Evolutionary conservation across 2,113 vertebrate genomes (phyloP), one percentile per base, ranked within the genome.

Genomic region (Grallaria varia): DNA sequence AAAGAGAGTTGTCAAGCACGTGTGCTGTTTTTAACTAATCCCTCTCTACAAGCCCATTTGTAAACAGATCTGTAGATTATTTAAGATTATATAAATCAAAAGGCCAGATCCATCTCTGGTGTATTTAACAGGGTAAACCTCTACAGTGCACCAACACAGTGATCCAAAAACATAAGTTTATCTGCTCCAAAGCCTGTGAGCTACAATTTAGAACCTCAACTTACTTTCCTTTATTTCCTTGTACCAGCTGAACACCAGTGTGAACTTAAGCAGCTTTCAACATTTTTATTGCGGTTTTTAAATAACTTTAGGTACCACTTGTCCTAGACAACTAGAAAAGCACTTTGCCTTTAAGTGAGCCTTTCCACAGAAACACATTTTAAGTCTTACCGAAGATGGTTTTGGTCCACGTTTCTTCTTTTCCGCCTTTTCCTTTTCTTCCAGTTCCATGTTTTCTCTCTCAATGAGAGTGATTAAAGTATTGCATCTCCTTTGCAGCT

Each of bases 401-500:
- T 99, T 99, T 96, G 99, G 99, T 94, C 99, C 99, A 42, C 99
- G 98, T 95, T 99, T 99, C 98, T 99, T 99, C 93, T 99, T 99
- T 98, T 99, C 99, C 23, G 99, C 99, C 96, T 99, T 99, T 96
- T 99, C 99, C 81, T 99, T 98, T 97, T 99, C 99, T 97, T 99
- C 99, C 95, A 99, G 98, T 98, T 99, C 99, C 99, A 99, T 99
- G 97, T 99, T 99, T 97, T 99, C 99, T 97, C 99, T 98, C 97
- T 99, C 99, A 68, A 99, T 99, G 92, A 99, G 98, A 33, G 99
- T 99, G 69, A 99, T 99, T 97, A 99, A 98, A 40, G 99, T 99
- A 95, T 99, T 99, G 87, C 99, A 99, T 74, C 99, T 98, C 97
- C 99, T 98, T 82, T 99, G 99, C 37, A 99, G 98, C 95, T 99